phyloP scores from a whole-genome alignment of 2,797 vertebrate species.

The Eospalax fontanierii region DNA sequence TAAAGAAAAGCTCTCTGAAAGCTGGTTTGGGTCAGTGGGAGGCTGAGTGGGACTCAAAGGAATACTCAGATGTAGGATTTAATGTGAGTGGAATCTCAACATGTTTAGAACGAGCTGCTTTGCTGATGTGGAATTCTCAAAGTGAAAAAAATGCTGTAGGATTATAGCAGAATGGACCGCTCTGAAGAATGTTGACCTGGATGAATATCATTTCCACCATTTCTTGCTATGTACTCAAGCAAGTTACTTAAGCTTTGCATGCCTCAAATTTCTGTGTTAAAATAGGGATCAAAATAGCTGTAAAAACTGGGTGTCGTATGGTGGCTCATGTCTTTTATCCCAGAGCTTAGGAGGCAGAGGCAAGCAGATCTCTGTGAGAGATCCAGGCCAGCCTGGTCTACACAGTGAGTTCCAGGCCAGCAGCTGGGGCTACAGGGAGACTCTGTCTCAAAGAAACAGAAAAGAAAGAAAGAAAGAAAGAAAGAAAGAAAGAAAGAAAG shows the following conservation, averaged over 20 bases:
- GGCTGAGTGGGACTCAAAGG: not conserved
- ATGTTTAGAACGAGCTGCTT: slow-evolving; percentile 12
- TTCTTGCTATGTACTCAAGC: not conserved
- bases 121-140: not conserved
- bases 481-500: too few species aligned
- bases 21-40: not conserved
- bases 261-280: slow-evolving; percentile 30
- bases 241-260: not conserved
- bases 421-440: too few species aligned
- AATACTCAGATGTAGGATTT: not conserved
- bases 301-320: too few species aligned
- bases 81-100: not conserved
- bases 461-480: too few species aligned
- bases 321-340: too few species aligned
- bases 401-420: too few species aligned
- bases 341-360: too few species aligned
- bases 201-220: not conserved
- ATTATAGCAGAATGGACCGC: not conserved
- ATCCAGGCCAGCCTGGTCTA: too few species aligned
- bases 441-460: too few species aligned
- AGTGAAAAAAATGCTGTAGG: slow-evolving; percentile 13
- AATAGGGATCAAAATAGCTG: not conserved
- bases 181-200: not conserved
- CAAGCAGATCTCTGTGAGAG: too few species aligned
- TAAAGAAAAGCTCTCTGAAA: not conserved